phyloP scores from a whole-genome alignment of 1,140 invertebrate species.

The Procambarus virginalis region DNA sequence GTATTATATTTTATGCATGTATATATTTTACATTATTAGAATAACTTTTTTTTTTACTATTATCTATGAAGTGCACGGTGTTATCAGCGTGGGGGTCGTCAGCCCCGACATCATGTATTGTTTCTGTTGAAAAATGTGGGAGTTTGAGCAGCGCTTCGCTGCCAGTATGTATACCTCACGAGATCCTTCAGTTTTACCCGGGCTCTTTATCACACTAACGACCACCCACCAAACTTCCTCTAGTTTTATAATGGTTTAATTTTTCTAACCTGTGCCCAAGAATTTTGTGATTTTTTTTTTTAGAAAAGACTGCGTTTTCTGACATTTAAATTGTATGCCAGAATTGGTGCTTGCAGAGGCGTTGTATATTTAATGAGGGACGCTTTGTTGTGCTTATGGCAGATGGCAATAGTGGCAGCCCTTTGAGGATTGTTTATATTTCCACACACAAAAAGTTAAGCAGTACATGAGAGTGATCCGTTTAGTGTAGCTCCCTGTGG shows the following conservation, averaged over 20 bases:
- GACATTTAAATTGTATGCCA: not conserved
- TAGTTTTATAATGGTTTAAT: conserved; percentile 28
- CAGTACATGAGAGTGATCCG: not conserved
- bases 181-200: not conserved
- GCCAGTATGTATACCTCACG: not conserved
- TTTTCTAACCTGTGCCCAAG: conserved; percentile 3
- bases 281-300: not conserved
- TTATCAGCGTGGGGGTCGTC: not conserved
- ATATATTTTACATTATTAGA: too few relatives aligned
- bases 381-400: too few relatives aligned
- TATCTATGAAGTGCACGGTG: not conserved
- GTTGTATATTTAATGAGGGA: too few relatives aligned
- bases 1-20: too few relatives aligned
- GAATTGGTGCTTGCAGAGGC: not conserved
- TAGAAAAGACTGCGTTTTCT: too few relatives aligned
- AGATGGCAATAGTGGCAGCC: too few relatives aligned
- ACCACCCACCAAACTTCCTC: conserved; percentile 15
- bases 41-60: too few relatives aligned
- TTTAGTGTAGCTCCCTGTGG: not conserved
- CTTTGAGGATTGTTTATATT: too few relatives aligned
- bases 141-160: not conserved
- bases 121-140: not conserved
- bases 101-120: not conserved
- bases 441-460: too few relatives aligned
- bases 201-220: conserved; percentile 27